These are phyloP conservation scores for Pitta sordida DNA, from an alignment of 2,113 vertebrate species.

Conservation along the genomic window DNA sequence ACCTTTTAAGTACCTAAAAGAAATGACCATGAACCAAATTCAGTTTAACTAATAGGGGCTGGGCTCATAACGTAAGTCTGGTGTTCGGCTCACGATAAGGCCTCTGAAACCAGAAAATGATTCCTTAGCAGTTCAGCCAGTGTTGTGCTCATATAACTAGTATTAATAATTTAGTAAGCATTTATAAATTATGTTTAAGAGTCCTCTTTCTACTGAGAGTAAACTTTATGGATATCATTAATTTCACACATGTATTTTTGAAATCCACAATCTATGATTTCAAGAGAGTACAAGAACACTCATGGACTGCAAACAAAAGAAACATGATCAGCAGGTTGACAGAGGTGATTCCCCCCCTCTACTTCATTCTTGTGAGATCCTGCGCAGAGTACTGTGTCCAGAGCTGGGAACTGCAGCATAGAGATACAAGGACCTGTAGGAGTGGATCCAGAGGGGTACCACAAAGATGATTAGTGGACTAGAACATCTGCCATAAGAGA, in stretches of 20 bases:
- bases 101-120: background rate
- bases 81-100: background rate
- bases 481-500: background rate
- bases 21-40: background rate
- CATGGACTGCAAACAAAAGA: background rate
- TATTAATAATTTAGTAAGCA: background rate
- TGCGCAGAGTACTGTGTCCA: background rate
- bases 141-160: background rate
- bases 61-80: background rate
- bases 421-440: background rate
- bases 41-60: background rate
- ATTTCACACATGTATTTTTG: background rate
- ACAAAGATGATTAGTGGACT: background rate
- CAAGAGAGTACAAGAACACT: background rate
- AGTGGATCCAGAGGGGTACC: background rate
- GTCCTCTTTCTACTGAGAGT: background rate
- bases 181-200: background rate
- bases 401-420: background rate
- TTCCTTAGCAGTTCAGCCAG: background rate
- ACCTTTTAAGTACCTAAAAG: background rate
- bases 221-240: background rate
- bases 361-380: background rate
- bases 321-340: accelerated
- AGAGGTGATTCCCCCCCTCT: background rate
- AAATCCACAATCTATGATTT: background rate